Evolutionary conservation across 2,888 invertebrate genomes (phyloP).

Genomic region (Macrosiphum euphorbiae): DNA sequence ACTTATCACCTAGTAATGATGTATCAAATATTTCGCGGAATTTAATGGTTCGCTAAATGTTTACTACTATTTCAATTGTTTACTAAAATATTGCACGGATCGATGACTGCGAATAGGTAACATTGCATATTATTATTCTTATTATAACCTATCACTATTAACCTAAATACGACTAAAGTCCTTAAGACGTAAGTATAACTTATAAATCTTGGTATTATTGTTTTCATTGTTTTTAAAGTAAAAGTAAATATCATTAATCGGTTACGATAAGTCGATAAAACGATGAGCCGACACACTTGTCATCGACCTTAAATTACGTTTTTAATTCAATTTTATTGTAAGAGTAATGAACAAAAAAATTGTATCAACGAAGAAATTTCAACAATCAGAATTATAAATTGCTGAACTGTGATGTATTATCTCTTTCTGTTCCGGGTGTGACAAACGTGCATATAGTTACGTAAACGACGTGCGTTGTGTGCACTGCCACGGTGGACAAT

Average conservation of each 20-base stretch:
- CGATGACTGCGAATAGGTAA: background rate
- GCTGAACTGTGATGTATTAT: background rate
- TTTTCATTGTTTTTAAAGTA: background rate
- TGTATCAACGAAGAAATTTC: background rate
- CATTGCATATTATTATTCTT: background rate
- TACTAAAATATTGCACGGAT: background rate
- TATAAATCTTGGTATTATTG: background rate
- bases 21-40: background rate
- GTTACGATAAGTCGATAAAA: background rate
- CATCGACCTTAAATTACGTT: background rate
- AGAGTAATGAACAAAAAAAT: background rate
- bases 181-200: background rate
- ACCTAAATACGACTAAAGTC: background rate
- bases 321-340: background rate
- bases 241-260: background rate
- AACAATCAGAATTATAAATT: background rate
- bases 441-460: slow-evolving; percentile 31
- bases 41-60: background rate
- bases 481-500: slow-evolving; percentile 15
- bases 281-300: background rate
- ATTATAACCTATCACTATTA: too few species aligned
- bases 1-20: background rate
- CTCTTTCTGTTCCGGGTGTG: slow-evolving; percentile 29
- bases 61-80: background rate
- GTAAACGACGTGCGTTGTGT: background rate